Conservation (phyloP, 2,888 invertebrate species). For the Dermolepida albohirtum region DNA sequence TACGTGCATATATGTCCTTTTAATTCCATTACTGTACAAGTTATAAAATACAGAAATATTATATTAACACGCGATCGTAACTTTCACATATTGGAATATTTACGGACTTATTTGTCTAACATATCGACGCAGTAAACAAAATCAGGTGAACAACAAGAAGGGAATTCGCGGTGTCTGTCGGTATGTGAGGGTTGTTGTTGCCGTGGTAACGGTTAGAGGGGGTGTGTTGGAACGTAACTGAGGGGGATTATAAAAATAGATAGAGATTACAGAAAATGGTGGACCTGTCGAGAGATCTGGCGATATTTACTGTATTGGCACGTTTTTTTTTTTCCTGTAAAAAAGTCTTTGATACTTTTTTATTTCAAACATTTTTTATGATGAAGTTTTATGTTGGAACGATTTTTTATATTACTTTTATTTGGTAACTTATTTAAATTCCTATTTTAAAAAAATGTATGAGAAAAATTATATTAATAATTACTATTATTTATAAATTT, state of each 20-base stretch:
- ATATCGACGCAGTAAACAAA: conserved; percentile 47
- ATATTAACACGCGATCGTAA: not conserved
- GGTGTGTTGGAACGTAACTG: conserved; percentile 59
- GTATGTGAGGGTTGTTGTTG: conserved; percentile 56
- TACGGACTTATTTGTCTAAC: conserved; percentile 31
- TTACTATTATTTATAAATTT: too few relatives aligned
- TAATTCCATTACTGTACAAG: too few relatives aligned
- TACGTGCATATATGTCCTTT: too few relatives aligned
- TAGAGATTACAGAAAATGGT: conserved; percentile 64
- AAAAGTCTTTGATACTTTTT: not conserved
- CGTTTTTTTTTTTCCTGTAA: conserved; percentile 8
- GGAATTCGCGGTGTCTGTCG: conserved; percentile 53
- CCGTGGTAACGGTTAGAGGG: conserved; percentile 55
- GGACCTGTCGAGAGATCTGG: conserved; percentile 52
- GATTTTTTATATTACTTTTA: too few relatives aligned
- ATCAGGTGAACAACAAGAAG: conserved; percentile 44
- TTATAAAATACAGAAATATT: not conserved
- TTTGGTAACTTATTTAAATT: too few relatives aligned
- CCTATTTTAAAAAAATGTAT: too few relatives aligned
- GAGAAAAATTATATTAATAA: too few relatives aligned
- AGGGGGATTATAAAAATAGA: conserved; percentile 64
- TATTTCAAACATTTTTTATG: not conserved
- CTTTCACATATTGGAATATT: conserved; percentile 11
- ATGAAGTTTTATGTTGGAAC: not conserved
- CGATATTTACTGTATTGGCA: conserved; percentile 48